Conservation (phyloP, 2,888 invertebrate species). For the Spisula solida region DNA sequence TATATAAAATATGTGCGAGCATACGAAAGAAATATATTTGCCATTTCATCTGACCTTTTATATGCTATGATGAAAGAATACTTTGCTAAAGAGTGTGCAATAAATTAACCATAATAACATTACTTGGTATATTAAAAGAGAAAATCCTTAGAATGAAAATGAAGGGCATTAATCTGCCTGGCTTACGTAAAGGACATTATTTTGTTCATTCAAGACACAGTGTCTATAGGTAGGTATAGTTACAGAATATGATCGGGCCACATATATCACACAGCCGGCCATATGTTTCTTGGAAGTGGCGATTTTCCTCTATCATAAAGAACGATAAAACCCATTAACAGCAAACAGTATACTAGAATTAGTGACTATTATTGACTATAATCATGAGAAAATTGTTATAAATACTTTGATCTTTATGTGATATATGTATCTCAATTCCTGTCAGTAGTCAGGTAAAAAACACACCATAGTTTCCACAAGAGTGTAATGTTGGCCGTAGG, state of each 20-base stretch:
- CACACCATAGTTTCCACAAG: not conserved
- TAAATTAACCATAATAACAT: not conserved
- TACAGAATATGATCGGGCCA: not conserved
- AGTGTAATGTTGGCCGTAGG: no score
- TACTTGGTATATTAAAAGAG: not conserved
- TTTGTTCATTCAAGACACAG: not conserved
- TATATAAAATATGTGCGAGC: not conserved
- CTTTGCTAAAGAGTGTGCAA: not conserved
- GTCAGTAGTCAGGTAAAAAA: not conserved
- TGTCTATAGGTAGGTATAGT: not conserved
- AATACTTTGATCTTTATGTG: not conserved
- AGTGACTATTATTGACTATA: not conserved
- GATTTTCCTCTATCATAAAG: not conserved
- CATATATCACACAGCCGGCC: not conserved
- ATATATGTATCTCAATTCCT: not conserved
- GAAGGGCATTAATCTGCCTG: not conserved
- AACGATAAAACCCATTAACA: not conserved
- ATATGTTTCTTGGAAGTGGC: not conserved
- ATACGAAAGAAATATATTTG: not conserved
- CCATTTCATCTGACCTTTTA: not conserved
- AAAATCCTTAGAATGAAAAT: not conserved
- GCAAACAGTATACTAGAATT: not conserved
- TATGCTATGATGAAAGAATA: not conserved
- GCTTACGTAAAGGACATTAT: not conserved
- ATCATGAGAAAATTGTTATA: conserved; percentile 17